These are phyloP conservation scores for Calephelis virginiensis DNA, from an alignment of 1,140 invertebrate genomes.

Conservation along the genomic window DNA sequence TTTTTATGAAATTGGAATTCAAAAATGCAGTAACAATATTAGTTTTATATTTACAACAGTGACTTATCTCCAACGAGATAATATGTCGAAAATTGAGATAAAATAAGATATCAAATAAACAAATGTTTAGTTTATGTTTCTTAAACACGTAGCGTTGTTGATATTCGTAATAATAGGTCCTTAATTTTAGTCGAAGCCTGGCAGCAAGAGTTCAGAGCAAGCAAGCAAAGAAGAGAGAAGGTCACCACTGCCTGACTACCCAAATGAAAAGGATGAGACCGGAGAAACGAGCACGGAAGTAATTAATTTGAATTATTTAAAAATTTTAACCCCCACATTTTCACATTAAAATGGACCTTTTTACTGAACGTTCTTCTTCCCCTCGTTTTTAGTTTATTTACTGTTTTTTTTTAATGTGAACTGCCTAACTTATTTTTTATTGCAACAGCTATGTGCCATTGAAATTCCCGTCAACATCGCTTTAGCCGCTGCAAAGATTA, in stretches of 20 bases:
- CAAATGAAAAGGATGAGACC: slow-evolving; percentile 52
- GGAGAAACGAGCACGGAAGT: slow-evolving; percentile 62
- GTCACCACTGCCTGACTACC: slow-evolving; percentile 37
- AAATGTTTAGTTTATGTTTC: neutral
- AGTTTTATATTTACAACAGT: neutral
- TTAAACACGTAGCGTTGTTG: too few relatives aligned
- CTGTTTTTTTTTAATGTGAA: too few relatives aligned
- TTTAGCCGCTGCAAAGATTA: too few relatives aligned
- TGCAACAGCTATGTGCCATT: too few relatives aligned
- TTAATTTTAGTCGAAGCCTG: slow-evolving; percentile 41
- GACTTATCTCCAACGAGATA: neutral
- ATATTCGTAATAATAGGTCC: neutral
- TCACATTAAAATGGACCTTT: too few relatives aligned
- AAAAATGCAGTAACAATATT: neutral
- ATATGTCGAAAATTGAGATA: slow-evolving; percentile 8
- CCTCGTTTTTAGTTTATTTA: too few relatives aligned
- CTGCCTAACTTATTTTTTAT: too few relatives aligned
- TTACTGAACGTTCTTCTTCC: too few relatives aligned
- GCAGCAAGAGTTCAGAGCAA: slow-evolving; percentile 45
- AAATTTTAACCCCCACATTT: too few relatives aligned
- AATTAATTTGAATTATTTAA: slow-evolving; percentile 16
- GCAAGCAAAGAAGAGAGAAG: slow-evolving; percentile 43
- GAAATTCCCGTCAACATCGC: too few relatives aligned
- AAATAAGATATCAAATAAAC: neutral
- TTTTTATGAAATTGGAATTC: too few relatives aligned